Evolutionary conservation across 2,888 invertebrate species (phyloP), one percentile per base, ranked within the genome.

Genomic region (Mimas tiliae): DNA sequence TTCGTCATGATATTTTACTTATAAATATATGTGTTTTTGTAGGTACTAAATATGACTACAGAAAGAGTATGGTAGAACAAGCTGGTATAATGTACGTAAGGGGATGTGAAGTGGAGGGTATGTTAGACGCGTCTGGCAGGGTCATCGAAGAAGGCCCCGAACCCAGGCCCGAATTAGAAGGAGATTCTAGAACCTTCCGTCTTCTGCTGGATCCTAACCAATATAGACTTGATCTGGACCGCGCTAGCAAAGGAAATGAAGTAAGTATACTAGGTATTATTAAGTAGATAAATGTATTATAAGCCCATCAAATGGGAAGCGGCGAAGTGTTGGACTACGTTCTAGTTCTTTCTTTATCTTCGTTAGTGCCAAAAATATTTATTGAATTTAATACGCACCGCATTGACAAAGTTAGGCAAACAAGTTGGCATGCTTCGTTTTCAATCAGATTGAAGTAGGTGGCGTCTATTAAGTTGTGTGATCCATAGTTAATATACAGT

Each of bases 81-180:
- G 98, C 98, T 2, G 98, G 99, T 0, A 94, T 99, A 72, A 95
- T 96, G 0, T 97, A 96, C 81, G 98, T 99, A 0, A 95, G 99
- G 19, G 99, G 99, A 0, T 99, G 99, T 89, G 99, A 99, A 90
- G 96, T 99, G 42, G 99, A 99, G 87, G 99, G 99, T 1, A 98
- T 99, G 98, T 89, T 99, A 64, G 99, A 99, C 84, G 97, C 96
- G 9, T 97, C 98, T 68, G 99, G 99, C 0, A 94, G 98, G 70
- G 98, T 99, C 4, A 98, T 99, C 66, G 99, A 99, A 86, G 99
- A 99, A 86, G 98, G 98, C 0, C 98, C 98, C 0, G 98, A 98
- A 80, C 98, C 98, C 0, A 95, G 97, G 71, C 99, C 98, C 0
- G 95, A 96, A 70, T 87, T 99, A 38, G 96, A 96, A 0, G 99